Conservation (phyloP, 2,113 vertebrate species). For the Montifringilla adamsi region DNA sequence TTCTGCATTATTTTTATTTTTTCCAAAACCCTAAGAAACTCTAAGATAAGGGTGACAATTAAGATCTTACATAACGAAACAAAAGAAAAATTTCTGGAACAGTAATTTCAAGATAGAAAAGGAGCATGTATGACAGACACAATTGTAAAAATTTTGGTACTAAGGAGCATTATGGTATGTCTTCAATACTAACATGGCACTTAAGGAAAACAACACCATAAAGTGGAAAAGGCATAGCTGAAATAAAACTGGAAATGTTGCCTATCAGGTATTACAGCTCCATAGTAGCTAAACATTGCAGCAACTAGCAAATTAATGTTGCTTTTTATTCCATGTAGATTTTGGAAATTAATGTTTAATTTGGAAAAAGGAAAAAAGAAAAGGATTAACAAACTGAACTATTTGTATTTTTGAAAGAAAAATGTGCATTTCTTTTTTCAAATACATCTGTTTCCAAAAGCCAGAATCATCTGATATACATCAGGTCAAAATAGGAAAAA, state of each 20-base stretch:
- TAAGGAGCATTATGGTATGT: rapidly evolving
- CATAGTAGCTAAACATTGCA: background rate
- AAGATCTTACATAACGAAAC: background rate
- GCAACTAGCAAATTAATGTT: background rate
- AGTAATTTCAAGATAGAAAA: background rate
- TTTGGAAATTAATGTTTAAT: background rate
- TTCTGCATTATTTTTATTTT: background rate
- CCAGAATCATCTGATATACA: background rate
- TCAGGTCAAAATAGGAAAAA: background rate
- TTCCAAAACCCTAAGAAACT: background rate
- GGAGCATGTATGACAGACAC: background rate
- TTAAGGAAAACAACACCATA: background rate
- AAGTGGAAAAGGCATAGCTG: background rate
- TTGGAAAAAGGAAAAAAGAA: background rate
- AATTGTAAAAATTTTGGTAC: background rate
- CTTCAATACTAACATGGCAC: background rate
- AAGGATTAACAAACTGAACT: background rate
- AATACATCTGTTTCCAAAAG: background rate
- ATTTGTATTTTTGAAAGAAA: background rate
- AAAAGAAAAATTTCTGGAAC: background rate
- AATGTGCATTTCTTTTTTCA: background rate
- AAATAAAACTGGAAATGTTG: background rate
- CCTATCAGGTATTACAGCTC: background rate
- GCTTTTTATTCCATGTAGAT: background rate
- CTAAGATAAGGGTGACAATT: background rate